These are phyloP conservation scores for Pollenia amentaria DNA, from an alignment of 2,888 invertebrate species.

Conservation along the genomic window DNA sequence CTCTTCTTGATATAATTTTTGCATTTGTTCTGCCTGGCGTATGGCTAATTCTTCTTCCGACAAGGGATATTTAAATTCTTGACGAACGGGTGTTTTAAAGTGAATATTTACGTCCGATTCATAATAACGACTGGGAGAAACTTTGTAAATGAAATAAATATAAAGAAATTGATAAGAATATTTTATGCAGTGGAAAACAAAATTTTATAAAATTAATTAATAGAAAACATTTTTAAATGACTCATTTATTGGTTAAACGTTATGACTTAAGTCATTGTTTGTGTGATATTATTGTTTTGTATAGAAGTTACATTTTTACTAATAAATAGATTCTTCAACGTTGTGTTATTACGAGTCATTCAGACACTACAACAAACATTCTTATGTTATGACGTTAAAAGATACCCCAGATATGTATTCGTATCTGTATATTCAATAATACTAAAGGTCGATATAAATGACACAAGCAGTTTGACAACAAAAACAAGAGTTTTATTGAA, in stretches of 20 bases:
- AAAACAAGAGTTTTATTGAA: too few species aligned
- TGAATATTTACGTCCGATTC: slow-evolving; percentile 97
- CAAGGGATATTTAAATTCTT: slow-evolving; percentile 93
- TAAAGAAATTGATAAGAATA: not conserved
- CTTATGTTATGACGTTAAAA: not conserved
- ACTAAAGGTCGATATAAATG: too few species aligned
- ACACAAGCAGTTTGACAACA: too few species aligned
- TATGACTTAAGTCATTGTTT: not conserved
- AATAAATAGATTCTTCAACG: not conserved
- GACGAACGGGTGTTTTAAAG: slow-evolving; percentile 94
- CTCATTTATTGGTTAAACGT: slow-evolving; percentile 24
- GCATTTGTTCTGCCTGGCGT: slow-evolving; percentile 96
- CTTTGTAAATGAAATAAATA: slow-evolving; percentile 80
- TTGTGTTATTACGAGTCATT: not conserved
- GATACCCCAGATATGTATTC: not conserved
- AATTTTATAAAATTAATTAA: not conserved
- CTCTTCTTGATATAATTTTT: slow-evolving; percentile 94
- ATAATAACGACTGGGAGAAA: slow-evolving; percentile 94
- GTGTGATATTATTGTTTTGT: not conserved
- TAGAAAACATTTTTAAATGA: slow-evolving; percentile 6
- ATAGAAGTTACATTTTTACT: not conserved
- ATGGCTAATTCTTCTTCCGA: slow-evolving; percentile 95
- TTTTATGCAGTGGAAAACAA: not conserved
- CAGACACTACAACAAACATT: not conserved
- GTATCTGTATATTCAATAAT: not conserved